Percentiles rank a stretch among this genome's conserved stretches.
Evolutionary conservation across 1,140 invertebrate species (phyloP).

Genomic region (Drosophila virilis): DNA sequence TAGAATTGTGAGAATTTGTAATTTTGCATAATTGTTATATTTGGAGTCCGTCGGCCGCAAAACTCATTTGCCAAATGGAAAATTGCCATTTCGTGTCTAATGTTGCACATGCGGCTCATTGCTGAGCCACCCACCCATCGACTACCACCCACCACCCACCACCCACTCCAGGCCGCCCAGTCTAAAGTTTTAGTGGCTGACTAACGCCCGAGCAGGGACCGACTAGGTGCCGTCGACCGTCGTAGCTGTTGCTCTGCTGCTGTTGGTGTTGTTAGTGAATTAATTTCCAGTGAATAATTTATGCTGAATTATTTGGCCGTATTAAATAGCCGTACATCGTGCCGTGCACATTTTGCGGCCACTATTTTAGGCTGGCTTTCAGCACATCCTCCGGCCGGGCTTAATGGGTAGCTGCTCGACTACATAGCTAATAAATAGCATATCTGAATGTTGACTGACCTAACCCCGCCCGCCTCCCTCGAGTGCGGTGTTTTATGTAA

Average conservation of each 20-base stretch:
- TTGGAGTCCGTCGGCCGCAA: slow-evolving; percentile 81
- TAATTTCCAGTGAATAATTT: slow-evolving; percentile 83
- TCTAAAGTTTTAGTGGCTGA: slow-evolving; percentile 73
- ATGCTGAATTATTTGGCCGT: slow-evolving; percentile 78
- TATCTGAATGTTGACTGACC: slow-evolving; percentile 22
- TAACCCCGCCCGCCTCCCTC: slow-evolving; percentile 23
- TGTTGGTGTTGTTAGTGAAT: slow-evolving; percentile 78
- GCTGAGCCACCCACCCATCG: neutral
- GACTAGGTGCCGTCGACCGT: slow-evolving; percentile 10
- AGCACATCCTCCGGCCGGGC: neutral
- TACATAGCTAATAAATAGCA: slow-evolving; percentile 20
- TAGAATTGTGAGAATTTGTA: slow-evolving; percentile 84
- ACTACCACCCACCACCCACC: neutral
- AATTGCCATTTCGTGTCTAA: slow-evolving; percentile 83
- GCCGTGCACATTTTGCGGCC: slow-evolving; percentile 28
- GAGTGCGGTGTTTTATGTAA: slow-evolving; percentile 69
- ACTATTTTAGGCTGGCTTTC: slow-evolving; percentile 17
- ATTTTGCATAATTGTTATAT: slow-evolving; percentile 84
- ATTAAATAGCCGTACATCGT: slow-evolving; percentile 37
- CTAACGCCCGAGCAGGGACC: slow-evolving; percentile 40
- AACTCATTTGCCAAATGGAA: slow-evolving; percentile 84
- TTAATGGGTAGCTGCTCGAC: slow-evolving; percentile 35
- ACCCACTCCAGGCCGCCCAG: neutral
- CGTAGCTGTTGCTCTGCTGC: neutral
- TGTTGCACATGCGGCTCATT: slow-evolving; percentile 71